phyloP scores from a whole-genome alignment of 1,140 invertebrate genomes.

The Pectinophora gossypiella region DNA sequence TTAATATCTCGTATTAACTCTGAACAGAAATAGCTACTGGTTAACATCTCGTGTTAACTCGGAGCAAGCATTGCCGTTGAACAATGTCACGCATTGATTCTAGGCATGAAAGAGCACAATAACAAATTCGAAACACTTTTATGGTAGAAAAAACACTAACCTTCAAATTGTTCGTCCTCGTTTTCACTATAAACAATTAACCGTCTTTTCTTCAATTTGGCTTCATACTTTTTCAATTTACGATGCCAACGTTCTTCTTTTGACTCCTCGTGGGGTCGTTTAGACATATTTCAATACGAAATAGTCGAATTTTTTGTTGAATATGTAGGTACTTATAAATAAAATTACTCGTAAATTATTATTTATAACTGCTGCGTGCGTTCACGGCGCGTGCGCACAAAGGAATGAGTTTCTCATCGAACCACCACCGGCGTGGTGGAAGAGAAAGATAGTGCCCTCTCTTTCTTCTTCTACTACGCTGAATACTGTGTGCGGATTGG shows the following conservation, averaged over 20 bases:
- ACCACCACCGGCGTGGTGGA: too few relatives aligned
- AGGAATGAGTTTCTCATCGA: not conserved
- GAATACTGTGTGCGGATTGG: too few relatives aligned
- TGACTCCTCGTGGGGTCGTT: not conserved
- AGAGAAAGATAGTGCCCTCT: too few relatives aligned
- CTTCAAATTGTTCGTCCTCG: not conserved
- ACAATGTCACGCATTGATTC: not conserved
- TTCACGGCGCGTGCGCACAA: not conserved
- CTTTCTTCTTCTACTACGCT: too few relatives aligned
- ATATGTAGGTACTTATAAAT: not conserved
- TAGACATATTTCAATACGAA: not conserved
- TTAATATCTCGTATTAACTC: slow-evolving; percentile 3
- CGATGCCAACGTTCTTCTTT: not conserved
- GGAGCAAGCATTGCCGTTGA: not conserved
- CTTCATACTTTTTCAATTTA: not conserved
- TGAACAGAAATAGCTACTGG: slow-evolving; percentile 1
- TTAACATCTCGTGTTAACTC: not conserved
- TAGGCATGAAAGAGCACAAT: not conserved
- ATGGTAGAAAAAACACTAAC: not conserved
- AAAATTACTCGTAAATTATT: too few relatives aligned
- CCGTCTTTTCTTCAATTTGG: not conserved
- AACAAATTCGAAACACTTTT: not conserved
- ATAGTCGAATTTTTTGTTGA: not conserved
- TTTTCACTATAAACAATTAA: not conserved
- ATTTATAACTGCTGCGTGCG: too few relatives aligned